Base-by-base conservation (phyloP, 1,140 invertebrate genomes). In the Caenorhabditis briggsae region DNA sequence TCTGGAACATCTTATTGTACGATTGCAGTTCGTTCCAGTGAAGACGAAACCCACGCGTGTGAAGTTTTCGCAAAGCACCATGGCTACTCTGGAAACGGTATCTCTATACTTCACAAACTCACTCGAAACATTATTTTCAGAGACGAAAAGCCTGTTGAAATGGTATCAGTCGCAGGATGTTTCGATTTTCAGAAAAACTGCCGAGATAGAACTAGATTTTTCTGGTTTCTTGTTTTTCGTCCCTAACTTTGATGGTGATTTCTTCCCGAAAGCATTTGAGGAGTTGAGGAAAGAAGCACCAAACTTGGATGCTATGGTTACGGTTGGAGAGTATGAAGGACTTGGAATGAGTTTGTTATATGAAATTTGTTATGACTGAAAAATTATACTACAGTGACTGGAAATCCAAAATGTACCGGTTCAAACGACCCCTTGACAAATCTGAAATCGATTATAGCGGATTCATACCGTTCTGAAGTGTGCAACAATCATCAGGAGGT, bases 181-280 rank as follows among this genome's bases (percentile, higher is more conserved):
- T 65, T 12, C 11, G n/a, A 14, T 23, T 23, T 84, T 86, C 84
- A 50, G 16, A 16, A 61, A 59, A 11, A 82, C 41, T 2, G 50
- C 16, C 9, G 43, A 56, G 9, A 11, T 50, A n/a, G 20, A 18
- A 18, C 20, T 23, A 25, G 55, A 23, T 9, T 61, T 55, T 25
- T 43, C 53, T 18, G 53, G 82, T 64, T 46, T 14, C 55, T 18
- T 88, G 33, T 41, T 25, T 14, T 88, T 82, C 20, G 70, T 58
- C n/a, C 88, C 88, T 9, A 64, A 82, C 83, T 53, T 88, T 25
- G 88, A 88, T 53, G 88, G 88, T 11, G 88, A 88, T 70, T 88
- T 88, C 87, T 88, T 88, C 65, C 88, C 88, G 16, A 58, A 59
- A 50, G 48, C 78, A 25, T 50, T 87, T 14, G 82, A 64, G 2